Base-by-base conservation (phyloP, 1,140 invertebrate genomes). In the Laupala kohalensis region DNA sequence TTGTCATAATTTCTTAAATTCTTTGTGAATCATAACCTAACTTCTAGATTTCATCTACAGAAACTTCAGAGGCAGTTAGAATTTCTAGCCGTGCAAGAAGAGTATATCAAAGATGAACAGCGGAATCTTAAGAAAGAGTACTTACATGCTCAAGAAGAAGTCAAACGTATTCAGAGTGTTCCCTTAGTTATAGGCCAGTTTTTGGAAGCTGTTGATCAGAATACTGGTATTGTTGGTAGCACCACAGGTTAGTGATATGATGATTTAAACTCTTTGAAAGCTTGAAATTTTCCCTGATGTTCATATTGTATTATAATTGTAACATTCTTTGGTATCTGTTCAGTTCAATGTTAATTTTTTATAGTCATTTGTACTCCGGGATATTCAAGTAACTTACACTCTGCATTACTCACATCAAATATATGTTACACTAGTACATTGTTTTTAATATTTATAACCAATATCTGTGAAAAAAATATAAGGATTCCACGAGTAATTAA, bases 41-140 rank as follows among this genome's bases (percentile, higher is more conserved):
- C 24, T 6, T 6, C 26, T 28, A 28, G 23, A 25, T 69, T n/a
- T 71, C 68, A 26, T 76, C 81, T 83, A 28, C 75, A 96, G 93
- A 97, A 97, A 89, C 83, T 98, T 3, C 93, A 97, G 83, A 86
- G 92, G 74, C 95, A 97, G 81, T 80, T 98, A n/a, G 95, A 98
- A 81, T 98, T 98, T 82, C 83, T 98, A 4, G 91, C 96, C 81
- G 96, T 98, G 19, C 96, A 98, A 85, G 96, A 98, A 83, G 95
- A 97, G 77, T 98, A 98, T 78, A 97, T 98, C 67, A 99, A 99
- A 83, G 94, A 98, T 88, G 96, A 99, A 80, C 96, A 97, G 79
- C 89, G 95, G 67, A 98, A 98, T 82, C 83, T 99, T 37, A 98
- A 98, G 78, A 98, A 98, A 77, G 96, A 98, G 81, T 96, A 97